Evolutionary conservation across 2,797 vertebrate species (phyloP).

Genomic region (Microchirus variegatus): DNA sequence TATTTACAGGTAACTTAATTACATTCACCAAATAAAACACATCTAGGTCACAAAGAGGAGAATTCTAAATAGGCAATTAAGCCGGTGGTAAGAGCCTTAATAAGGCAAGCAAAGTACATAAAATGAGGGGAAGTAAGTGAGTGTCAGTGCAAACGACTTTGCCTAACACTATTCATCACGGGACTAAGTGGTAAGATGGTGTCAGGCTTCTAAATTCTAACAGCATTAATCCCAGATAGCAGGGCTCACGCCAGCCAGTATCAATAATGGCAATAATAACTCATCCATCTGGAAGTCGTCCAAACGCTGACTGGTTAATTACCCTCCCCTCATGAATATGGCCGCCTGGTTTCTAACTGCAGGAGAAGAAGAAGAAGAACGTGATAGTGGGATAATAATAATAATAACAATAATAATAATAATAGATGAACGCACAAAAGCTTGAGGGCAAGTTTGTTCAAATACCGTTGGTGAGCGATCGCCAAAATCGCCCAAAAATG

Average conservation of each 20-base stretch:
- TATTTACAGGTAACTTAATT: constrained; percentile 87
- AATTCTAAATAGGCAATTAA: constrained; percentile 84
- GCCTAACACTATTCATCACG: constrained; percentile 80
- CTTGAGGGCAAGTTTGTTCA: too few relatives aligned
- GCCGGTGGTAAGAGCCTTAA: constrained; percentile 77
- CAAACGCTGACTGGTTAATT: constrained; percentile 79
- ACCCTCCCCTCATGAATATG: constrained; percentile 81
- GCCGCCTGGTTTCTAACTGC: constrained; percentile 65
- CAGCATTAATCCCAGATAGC: constrained; percentile 82
- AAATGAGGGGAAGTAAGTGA: constrained; percentile 77
- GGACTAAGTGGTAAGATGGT: constrained; percentile 82
- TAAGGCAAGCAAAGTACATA: constrained; percentile 80
- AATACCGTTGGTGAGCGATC: too few relatives aligned
- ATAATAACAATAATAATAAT: too few relatives aligned
- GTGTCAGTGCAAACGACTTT: constrained; percentile 81
- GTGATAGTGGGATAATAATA: constrained; percentile 9
- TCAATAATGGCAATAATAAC: constrained; percentile 83
- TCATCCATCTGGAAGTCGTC: constrained; percentile 81
- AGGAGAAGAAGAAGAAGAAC: constrained; percentile 35
- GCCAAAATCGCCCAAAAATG: too few relatives aligned
- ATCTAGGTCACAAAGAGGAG: constrained; percentile 82
- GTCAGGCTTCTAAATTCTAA: constrained; percentile 80
- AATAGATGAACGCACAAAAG: too few relatives aligned
- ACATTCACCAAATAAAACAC: constrained; percentile 82
- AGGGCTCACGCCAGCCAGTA: constrained; percentile 77